Conservation (phyloP, 2,113 vertebrate species). For the Anseranas semipalmata region DNA sequence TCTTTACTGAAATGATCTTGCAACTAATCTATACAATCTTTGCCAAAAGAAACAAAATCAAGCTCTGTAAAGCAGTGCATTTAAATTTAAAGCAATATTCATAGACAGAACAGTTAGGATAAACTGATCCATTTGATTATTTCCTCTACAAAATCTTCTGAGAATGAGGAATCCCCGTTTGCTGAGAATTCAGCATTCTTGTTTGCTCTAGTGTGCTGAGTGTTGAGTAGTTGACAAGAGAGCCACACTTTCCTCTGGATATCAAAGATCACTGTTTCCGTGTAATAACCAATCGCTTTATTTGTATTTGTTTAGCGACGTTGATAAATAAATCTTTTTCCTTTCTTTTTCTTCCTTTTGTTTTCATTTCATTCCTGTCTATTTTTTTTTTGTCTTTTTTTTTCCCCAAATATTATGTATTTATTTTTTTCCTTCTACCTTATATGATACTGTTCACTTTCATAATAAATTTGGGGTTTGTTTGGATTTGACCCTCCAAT, state of each 20-base stretch:
- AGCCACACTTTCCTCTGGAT: background rate
- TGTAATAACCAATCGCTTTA: background rate
- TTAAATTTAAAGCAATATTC: background rate
- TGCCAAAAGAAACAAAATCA: background rate
- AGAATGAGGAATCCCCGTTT: background rate
- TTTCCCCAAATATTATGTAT: background rate
- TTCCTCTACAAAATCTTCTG: background rate
- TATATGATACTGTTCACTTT: background rate
- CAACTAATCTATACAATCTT: background rate
- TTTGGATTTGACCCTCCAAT: background rate
- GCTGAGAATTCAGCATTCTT: background rate
- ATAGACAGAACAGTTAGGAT: background rate
- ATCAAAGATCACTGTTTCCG: background rate
- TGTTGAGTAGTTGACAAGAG: background rate
- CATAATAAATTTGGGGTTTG: background rate
- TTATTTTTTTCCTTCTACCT: background rate
- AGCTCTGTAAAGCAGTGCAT: background rate
- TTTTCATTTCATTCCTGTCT: background rate
- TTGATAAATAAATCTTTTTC: background rate
- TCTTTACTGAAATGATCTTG: background rate
- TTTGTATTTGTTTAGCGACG: background rate
- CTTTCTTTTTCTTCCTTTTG: background rate
- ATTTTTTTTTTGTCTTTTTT: background rate
- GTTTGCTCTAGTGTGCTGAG: accelerated
- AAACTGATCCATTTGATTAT: background rate